Conservation (phyloP, 2,113 vertebrate species). For the Pogona vitticeps region DNA sequence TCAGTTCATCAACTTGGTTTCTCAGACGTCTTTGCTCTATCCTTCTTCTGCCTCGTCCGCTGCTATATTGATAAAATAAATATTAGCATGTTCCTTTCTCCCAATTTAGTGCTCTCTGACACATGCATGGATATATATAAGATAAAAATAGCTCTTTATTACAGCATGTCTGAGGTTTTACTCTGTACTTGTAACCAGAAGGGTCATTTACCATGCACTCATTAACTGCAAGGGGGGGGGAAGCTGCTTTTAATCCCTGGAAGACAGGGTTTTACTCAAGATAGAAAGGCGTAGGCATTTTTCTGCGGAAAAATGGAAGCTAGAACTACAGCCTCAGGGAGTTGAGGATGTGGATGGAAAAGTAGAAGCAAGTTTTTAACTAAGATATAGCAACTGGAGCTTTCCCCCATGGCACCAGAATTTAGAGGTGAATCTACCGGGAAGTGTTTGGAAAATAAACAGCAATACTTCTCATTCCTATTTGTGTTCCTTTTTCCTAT, state of each 20-base stretch:
- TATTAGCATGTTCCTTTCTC: constrained; percentile 18
- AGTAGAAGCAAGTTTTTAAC: too few relatives aligned
- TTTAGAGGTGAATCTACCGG: too few relatives aligned
- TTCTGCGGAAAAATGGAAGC: not conserved
- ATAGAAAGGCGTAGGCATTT: not conserved
- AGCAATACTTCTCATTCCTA: too few relatives aligned
- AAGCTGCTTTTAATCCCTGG: not conserved
- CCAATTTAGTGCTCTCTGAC: constrained; percentile 15
- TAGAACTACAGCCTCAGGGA: too few relatives aligned
- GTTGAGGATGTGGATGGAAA: too few relatives aligned
- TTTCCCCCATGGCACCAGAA: too few relatives aligned
- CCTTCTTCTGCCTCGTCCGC: not conserved
- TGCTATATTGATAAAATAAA: constrained; percentile 12
- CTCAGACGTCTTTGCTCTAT: not conserved
- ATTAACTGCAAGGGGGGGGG: not conserved
- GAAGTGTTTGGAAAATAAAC: too few relatives aligned
- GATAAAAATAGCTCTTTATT: constrained; percentile 30
- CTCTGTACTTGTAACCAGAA: not conserved
- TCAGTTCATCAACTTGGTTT: not conserved
- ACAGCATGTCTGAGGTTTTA: not conserved
- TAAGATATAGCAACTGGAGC: too few relatives aligned
- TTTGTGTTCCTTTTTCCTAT: too few relatives aligned
- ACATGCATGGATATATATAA: not conserved
- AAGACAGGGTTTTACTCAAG: not conserved
- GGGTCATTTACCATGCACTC: not conserved